Evolutionary conservation across 2,113 vertebrate species (phyloP), one percentile per base, ranked within the genome.

Genomic region (Strix uralensis): DNA sequence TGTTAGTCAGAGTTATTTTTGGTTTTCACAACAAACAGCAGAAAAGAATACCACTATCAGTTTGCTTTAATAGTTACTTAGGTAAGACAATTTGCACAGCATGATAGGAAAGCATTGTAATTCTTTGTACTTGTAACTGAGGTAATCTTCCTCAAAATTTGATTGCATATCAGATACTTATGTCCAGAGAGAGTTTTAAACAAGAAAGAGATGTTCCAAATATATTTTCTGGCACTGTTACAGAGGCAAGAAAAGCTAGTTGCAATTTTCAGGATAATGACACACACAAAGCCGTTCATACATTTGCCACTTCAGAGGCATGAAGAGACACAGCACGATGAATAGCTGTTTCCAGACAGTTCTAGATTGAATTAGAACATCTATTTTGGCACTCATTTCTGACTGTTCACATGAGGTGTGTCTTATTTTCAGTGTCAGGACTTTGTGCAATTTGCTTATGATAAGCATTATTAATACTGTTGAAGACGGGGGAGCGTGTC

Each of bases 101-200:
- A 3, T 1, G 4, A 36, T 55, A 70, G 49, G 58, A 20, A 52
- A 57, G 17, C 4, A 0, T 29, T 70, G 55, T 85, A 58, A 73
- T 83, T 95, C 66, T 92, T 91, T 82, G 34, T 75, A 69, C 49
- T 92, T 94, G 34, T 7, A 91, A 79, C 42, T 59, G 58, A 92
- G 92, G 74, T 75, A 91, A 91, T 95, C 44, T 91, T 79, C 47
- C 44, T 94, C 90, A 85, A 52, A 88, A 86, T 91, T 46, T 94
- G 73, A 83, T 82, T 95, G 58, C 32, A 26, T 91, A 36, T 80
- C n/a, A 59, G 70, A 74, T 91, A 40, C 62, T 94, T 92, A 22
- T 2, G 6, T 87, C 81, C 81, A 92, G 74, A 92, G 88, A 81
- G 90, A 89, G 40, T 85, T 88, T 91, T 78, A 72, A 88, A 73